These are phyloP conservation scores for Gymnocheta viridis DNA, from an alignment of 2,888 invertebrate species.

Conservation along the genomic window DNA sequence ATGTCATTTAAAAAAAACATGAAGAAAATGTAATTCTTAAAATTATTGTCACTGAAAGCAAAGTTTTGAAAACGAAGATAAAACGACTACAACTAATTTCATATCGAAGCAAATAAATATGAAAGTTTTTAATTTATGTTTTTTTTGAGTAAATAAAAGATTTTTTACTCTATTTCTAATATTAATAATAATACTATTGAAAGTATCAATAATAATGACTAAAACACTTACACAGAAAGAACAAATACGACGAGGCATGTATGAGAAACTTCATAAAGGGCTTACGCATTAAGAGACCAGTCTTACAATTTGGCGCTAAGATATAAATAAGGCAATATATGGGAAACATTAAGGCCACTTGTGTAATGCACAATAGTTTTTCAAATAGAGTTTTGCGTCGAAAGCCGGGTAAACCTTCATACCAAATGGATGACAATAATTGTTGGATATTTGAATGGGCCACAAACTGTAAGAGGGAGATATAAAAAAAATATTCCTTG, in stretches of 20 bases:
- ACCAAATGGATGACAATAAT: conserved; percentile 95
- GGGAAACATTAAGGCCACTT: conserved; percentile 92
- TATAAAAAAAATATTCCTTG: not conserved
- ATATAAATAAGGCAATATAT: conserved; percentile 93
- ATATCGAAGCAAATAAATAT: not conserved
- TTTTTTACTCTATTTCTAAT: too few relatives aligned
- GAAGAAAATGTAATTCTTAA: conserved; percentile 3
- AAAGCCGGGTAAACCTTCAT: conserved; percentile 97
- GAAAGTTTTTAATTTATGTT: too few relatives aligned
- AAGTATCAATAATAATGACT: not conserved
- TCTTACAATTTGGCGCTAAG: conserved; percentile 90
- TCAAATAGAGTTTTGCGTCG: conserved; percentile 89
- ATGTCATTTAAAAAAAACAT: conserved; percentile 55
- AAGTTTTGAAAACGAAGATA: not conserved
- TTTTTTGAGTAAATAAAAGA: not conserved
- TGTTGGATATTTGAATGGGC: conserved; percentile 98
- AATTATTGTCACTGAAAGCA: not conserved
- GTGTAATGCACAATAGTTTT: conserved; percentile 88
- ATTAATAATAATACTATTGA: not conserved
- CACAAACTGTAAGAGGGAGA: conserved; percentile 87
- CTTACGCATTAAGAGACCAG: conserved; percentile 92
- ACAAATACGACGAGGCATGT: conserved; percentile 96
- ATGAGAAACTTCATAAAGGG: conserved; percentile 98
- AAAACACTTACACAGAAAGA: conserved; percentile 91
- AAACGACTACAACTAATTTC: not conserved